Base-by-base conservation (phyloP, 2,888 invertebrate genomes). In the Netelia inedita region DNA sequence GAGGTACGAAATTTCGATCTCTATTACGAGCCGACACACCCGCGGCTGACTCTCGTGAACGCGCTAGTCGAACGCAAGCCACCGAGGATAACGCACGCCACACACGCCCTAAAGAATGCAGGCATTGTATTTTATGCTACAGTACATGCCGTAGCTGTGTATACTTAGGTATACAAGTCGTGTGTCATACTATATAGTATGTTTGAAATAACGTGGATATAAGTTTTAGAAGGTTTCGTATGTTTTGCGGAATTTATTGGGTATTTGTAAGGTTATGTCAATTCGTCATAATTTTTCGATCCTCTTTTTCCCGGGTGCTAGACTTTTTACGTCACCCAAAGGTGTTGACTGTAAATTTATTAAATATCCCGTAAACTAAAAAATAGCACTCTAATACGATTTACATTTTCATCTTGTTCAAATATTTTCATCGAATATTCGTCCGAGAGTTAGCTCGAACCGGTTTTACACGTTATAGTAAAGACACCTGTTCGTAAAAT, bases 391-490 rank as follows among this genome's bases (percentile, higher is more conserved):
- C 0, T 5, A 35, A 35, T 35, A 35, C 35, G 35, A 35, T 35
- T 5, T 35, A 35, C 35, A 8, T 35, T 35, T 35, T 35, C 6
- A 35, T 35, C 35, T 35, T 35, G 0, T 35, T 35, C 8, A 35
- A 35, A 35, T 35, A 35, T 6, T 35, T 35, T 35, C 35, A 35
- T 35, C 35, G 35, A 35, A 35, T 35, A 35, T 35, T 35, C 35
- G 35, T 35, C 8, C 5, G 35, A 35, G 46, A 46, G 53, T 16
- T 16, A 46, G 28, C 61, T 50, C 16, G 46, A 78, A 78, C 69
- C 10, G 59, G 69, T 61, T 78, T 16, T 78, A 50, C 50, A n/a
- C 10, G 68, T 46, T 78, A 78, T 61, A 61, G 78, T 78, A 28
- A 46, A 35, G 35, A 78, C 78, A 78, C 69, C 78, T 78, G 78